Base-by-base conservation (phyloP, 2,888 invertebrate genomes). In the Aleiodes testaceus region DNA sequence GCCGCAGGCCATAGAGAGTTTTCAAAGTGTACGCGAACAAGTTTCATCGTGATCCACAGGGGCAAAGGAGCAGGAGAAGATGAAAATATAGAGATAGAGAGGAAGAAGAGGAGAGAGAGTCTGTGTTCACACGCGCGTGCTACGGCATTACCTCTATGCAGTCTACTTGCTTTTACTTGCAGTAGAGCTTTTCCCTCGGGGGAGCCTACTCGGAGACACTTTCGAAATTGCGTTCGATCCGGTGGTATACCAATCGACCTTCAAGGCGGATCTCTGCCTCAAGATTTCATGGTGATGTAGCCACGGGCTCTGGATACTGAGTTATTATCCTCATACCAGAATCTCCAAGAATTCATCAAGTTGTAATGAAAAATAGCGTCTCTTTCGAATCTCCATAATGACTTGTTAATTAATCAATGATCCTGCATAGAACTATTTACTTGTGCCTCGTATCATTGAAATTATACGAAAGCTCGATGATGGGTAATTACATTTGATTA, bases 171-270 rank as follows among this genome's bases (percentile, higher is more conserved):
- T 44, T 50, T 69, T 63, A 59, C 68, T 42, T 63, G 61, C 36
- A 42, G 69, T 66, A 78, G 75, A 74, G 79, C 73, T 77, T 75
- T 76, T 83, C 84, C 82, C 84, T 74, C 53, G 80, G 80, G 84
- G 76, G 72, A 72, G 73, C 75, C 64, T 67, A 64, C 59, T 68
- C 70, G 66, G 73, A 79, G 81, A 84, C 84, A 85, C 85, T 84
- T 84, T 82, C 80, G 79, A 85, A 85, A 85, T 85, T 85, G 80
- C 83, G 77, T 82, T 81, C 80, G 78, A 79, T 74, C 75, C 75
- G 49, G 53, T 65, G 72, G 69, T 65, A 64, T 71, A 50, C 26
- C 72, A 42, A 74, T 77, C 59, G 53, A 26, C 53, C 53, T 53
- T 26, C 53, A 14, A 53, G 53, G 55, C 66, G 78, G 79, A 79